Conservation (phyloP, 2,797 vertebrate genomes). For the Siniperca scherzeri region DNA sequence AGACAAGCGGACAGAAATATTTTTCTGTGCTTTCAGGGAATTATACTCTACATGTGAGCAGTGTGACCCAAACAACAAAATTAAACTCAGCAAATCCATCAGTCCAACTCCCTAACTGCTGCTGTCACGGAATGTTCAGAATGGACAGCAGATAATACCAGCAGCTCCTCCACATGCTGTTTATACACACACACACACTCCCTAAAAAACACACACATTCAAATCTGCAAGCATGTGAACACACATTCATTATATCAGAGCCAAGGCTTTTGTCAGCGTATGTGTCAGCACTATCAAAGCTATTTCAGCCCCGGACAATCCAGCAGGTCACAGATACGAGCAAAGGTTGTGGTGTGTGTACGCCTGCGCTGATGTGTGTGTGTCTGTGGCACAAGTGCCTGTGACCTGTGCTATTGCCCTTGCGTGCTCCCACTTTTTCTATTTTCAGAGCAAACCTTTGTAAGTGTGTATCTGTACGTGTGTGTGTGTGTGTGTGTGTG, state of each 20-base stretch:
- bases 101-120: slow-evolving; percentile 59
- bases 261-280: slow-evolving; percentile 67
- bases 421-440: slow-evolving; percentile 66
- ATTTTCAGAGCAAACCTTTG: slow-evolving; percentile 77
- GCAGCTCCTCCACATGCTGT: slow-evolving; percentile 69
- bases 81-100: slow-evolving; percentile 49
- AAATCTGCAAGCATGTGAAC: slow-evolving; percentile 23
- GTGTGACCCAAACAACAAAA: slow-evolving; percentile 31
- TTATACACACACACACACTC: slow-evolving; percentile 55
- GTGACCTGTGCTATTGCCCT: slow-evolving; percentile 57
- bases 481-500: neutral
- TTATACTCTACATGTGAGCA: slow-evolving; percentile 1
- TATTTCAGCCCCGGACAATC: slow-evolving; percentile 72
- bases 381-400: slow-evolving; percentile 28
- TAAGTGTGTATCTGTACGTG: slow-evolving; percentile 41
- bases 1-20: slow-evolving; percentile 23
- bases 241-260: slow-evolving; percentile 66
- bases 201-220: slow-evolving; percentile 41
- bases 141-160: slow-evolving; percentile 72
- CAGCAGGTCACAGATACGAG: slow-evolving; percentile 72
- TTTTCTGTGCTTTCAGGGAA: slow-evolving; percentile 41
- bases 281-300: slow-evolving; percentile 77
- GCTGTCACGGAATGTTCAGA: slow-evolving; percentile 78
- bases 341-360: slow-evolving; percentile 48
- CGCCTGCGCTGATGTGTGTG: slow-evolving; percentile 19